These are phyloP conservation scores for Sebastes matsubarae DNA, from an alignment of 2,797 vertebrate genomes.

Conservation along the genomic window DNA sequence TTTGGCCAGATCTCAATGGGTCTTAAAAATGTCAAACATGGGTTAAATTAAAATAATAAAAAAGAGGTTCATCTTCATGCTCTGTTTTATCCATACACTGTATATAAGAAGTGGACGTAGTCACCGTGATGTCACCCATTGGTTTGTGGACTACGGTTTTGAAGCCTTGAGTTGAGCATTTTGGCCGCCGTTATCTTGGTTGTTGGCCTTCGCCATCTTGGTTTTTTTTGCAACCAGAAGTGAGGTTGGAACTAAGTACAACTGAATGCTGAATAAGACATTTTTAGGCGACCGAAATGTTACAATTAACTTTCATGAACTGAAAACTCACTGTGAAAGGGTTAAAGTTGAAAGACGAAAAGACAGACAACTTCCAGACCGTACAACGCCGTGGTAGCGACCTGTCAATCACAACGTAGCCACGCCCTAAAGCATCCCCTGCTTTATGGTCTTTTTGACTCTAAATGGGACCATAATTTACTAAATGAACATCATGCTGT, in stretches of 20 bases:
- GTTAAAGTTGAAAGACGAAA: background rate
- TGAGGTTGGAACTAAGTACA: background rate
- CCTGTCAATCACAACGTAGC: too few relatives aligned
- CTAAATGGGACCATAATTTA: too few relatives aligned
- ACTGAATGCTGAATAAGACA: background rate
- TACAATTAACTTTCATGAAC: background rate
- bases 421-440: too few relatives aligned
- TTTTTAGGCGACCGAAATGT: background rate
- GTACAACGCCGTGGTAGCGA: background rate
- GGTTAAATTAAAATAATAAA: too few relatives aligned
- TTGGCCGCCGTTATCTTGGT: too few relatives aligned
- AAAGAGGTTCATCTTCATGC: slow-evolving; percentile 25
- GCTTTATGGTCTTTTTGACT: too few relatives aligned
- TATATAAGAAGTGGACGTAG: too few relatives aligned
- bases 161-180: too few relatives aligned
- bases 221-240: background rate
- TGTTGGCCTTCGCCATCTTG: too few relatives aligned
- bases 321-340: background rate
- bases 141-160: too few relatives aligned
- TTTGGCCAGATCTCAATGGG: background rate
- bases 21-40: background rate
- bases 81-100: slow-evolving; percentile 6
- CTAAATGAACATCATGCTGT: too few relatives aligned
- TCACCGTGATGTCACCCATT: too few relatives aligned
- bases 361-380: background rate